Base-by-base conservation (phyloP, 2,113 vertebrate genomes). In the Phasianus colchicus region DNA sequence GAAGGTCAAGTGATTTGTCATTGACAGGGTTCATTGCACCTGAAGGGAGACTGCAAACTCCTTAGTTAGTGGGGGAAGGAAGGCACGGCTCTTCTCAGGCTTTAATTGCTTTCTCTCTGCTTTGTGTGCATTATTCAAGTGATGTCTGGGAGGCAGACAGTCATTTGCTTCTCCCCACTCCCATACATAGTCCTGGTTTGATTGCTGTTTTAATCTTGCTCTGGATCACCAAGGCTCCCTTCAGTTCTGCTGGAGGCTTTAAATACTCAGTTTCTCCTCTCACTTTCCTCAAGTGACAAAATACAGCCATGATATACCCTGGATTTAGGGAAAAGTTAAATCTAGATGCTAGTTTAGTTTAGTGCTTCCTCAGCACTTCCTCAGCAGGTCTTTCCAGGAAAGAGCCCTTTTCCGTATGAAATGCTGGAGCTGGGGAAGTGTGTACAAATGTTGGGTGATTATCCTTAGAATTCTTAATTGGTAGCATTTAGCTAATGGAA, bases 321-420 rank as follows among this genome's bases (percentile, higher is more conserved):
- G 74, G 27, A 22, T 94, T 47, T 54, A 7, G 61, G 63, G 69
- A 45, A 15, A 4, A 71, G 24, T 34, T 13, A 18, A 34, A 4
- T 20, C 6, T 21, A 1, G 52, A 2, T 29, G 45, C 13, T 27
- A 2, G 6, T 24, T 45, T 48, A 9, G 43, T 84, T 66, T 45
- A 36, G 12, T 43, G 43, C 12, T 40, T 52, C 43, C n/a, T 66
- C 16, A 64, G 1, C 14, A 10, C 12, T 40, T 52, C 43, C n/a
- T 66, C 16, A 64, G 1, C 14, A 10, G 21, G 52, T 0, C 0
- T 84, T 78, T 78, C 40, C 34, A 82, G 69, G 30, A 86, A 0
- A 0, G 9, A 1, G 7, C 25, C 47, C n/a, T 10, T 34, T 24
- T 40, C 47, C 36, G 4, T 1, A 5, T 20, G 57, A 40, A 3